Base-by-base conservation (phyloP, 2,888 invertebrate genomes). In the Platycheirus rosarum region DNA sequence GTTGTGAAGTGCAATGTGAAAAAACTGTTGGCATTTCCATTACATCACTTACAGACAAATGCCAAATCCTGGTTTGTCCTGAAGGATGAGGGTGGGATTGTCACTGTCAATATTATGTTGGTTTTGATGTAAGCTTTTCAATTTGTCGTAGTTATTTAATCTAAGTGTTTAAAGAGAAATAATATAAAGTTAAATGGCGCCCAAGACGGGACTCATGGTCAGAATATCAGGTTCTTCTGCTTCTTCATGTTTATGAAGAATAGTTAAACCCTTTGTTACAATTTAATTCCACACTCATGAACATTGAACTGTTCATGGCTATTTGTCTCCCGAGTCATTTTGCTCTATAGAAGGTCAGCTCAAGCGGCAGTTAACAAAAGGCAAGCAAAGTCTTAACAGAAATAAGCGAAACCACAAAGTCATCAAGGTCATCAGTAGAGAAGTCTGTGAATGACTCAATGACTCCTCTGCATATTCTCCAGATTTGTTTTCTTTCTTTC, bases 391-490 rank as follows among this genome's bases (percentile, higher is more conserved):
- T 53, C 35, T 20, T 53, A n/a, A n/a, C n/a, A n/a, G n/a, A n/a
- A n/a, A n/a, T 55, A 55, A 73, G 48, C 40, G 49, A 57, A 60
- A 42, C 75, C 75, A 70, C 60, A 46, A 75, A 80, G 80, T 80
- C 80, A 75, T 48, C 80, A 80, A 80, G 80, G 80, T 75, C 80
- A 75, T 44, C 35, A 13, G 13, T 14, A 42, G 57, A 75, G 65
- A 44, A 48, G 53, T 44, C 51, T 35, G 23, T 53, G 14, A 1
- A 20, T 77, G 70, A 77, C 79, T 80, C 74, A 71, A 70, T 65
- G 80, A 62, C 65, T 62, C 46, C 16, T 57, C 37, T 60, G 51
- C 16, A 32, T 37, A 32, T 57, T 35, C 55, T 32, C 14, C 35
- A 35, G 70, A 63, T 63, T 71, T 71, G 48, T 73, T 73, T 75